Conservation (phyloP, 2,797 vertebrate genomes). For the Diglossa cyanea region DNA sequence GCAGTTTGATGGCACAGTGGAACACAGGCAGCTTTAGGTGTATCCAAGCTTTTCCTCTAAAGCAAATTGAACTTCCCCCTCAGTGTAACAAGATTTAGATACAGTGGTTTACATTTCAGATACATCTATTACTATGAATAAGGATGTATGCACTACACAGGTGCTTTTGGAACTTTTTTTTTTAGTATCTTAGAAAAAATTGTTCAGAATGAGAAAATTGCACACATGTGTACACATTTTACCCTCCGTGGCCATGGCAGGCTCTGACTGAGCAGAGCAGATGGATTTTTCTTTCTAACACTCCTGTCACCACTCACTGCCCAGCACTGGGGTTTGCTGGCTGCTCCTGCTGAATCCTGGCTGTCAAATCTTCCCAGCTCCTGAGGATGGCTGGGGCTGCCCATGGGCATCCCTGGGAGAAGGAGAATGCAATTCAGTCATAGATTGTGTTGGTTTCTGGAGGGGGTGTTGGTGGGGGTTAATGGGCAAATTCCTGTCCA, state of each 20-base stretch:
- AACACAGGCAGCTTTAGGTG: neutral
- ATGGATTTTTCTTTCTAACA: neutral
- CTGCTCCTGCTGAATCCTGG: neutral
- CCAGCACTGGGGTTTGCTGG: neutral
- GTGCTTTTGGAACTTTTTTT: neutral
- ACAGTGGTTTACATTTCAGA: neutral
- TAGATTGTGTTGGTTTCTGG: neutral
- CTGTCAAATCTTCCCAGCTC: neutral
- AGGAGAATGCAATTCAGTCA: rapidly evolving
- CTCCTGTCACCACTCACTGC: neutral
- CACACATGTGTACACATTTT: rapidly evolving
- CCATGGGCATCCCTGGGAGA: neutral
- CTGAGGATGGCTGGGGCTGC: neutral
- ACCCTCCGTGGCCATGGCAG: neutral
- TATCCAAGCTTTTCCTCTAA: neutral
- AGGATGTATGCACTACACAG: neutral
- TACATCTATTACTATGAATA: neutral
- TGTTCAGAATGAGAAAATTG: neutral
- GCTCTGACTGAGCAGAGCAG: neutral
- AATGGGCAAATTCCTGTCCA: neutral
- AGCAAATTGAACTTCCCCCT: neutral
- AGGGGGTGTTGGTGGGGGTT: neutral
- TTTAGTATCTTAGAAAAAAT: neutral
- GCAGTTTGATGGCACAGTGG: neutral
- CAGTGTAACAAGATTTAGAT: neutral